These are phyloP conservation scores for Anseranas semipalmata DNA, from an alignment of 2,113 vertebrate species.

Conservation along the genomic window DNA sequence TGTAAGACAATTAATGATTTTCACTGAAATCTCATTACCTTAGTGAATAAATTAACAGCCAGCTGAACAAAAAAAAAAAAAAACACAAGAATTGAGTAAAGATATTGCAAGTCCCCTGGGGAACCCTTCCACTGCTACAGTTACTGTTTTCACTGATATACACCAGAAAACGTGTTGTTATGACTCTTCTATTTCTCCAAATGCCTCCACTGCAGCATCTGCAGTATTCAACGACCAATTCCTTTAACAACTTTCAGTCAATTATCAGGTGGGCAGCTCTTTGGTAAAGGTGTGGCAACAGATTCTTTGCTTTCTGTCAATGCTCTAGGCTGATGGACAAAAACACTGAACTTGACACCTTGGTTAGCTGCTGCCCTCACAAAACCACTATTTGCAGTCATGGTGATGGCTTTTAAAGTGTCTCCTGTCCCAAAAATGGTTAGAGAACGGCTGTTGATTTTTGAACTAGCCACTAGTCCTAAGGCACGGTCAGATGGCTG, in stretches of 20 bases:
- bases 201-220: background rate
- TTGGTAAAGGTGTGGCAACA: constrained; percentile 83
- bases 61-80: background rate
- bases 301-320: constrained; percentile 95
- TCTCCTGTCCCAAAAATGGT: constrained; percentile 96
- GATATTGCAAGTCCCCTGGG: background rate
- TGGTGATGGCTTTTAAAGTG: constrained; percentile 88
- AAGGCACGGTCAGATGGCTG: constrained; percentile 87
- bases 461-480: constrained; percentile 86
- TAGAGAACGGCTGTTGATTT: constrained; percentile 90
- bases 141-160: background rate
- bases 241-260: background rate
- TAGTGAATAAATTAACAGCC: constrained; percentile 36
- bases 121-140: background rate
- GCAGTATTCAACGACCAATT: background rate
- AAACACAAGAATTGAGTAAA: background rate
- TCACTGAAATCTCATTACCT: background rate
- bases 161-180: background rate
- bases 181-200: background rate
- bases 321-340: constrained; percentile 92
- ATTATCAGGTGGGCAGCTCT: background rate
- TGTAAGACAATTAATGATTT: background rate
- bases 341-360: constrained; percentile 93
- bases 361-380: constrained; percentile 94
- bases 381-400: constrained; percentile 96